Base-by-base conservation (phyloP, 2,888 invertebrate species). In the Petrolisthes cinctipes region DNA sequence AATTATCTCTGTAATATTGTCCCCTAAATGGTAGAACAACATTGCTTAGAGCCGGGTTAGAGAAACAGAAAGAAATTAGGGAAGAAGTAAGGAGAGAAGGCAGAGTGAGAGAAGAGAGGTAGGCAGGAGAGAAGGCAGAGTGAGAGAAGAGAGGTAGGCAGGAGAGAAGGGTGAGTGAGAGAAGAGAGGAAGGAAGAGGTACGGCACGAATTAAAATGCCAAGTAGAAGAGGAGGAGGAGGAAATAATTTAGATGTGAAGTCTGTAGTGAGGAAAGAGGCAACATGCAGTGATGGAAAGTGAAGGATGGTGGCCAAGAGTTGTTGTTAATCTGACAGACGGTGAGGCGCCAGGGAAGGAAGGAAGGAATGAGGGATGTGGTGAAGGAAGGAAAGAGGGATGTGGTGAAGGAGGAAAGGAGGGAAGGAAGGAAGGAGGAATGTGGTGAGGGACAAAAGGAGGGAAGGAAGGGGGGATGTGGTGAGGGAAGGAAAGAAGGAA, bases 351-450 rank as follows among this genome's bases (percentile, higher is more conserved):
- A 75, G 75, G 5, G 75, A 75, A 37, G 37, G 75, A 37, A 37
- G 6, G 51, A 37, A 37, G 51, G 23, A 75, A 37, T 1, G 14
- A n/a, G n/a, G n/a, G n/a, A n/a, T n/a, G n/a, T 9, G 17, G 17
- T n/a, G n/a, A 61, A 61, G 9, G 61, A 61, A 11, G 17, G 53
- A 54, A n/a, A 11, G 37, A 11, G 17, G 53, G 53, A 17, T 37
- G n/a, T 53, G 51, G 82, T 17, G 51, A 14, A 2, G 11, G 66
- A 17, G 20, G 73, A 23, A 3, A 73, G n/a, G 1, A 17, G n/a
- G 56, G 76, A 76, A 51, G 76, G 76, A 81, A 76, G 79, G 79
- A 37, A 54, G 51, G 79, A 23, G 23, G 76, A 23, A 76, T 5
- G 76, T 17, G 51, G 37, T 17, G 17, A 76, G 0, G 14, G 17